A percentile compares a stretch with the other conserved stretches of the same genome.
These are phyloP conservation scores for Drosophila ustulata DNA, from an alignment of 2,888 invertebrate genomes.

Conservation along the genomic window DNA sequence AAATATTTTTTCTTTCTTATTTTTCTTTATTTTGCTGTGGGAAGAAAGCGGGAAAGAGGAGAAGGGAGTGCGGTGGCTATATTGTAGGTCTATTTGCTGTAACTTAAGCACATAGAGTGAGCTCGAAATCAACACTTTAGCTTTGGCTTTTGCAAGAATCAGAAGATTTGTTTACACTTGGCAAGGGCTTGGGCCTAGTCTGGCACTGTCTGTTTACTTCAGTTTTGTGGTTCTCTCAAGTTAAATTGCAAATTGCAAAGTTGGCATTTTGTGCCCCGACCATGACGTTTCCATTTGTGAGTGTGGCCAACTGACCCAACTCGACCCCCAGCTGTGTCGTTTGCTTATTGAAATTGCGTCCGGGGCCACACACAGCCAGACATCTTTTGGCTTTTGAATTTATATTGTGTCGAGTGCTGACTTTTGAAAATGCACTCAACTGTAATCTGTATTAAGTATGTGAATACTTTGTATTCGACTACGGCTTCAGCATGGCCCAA, in stretches of 20 bases:
- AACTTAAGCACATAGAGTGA: conserved; percentile 22
- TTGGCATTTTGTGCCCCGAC: conserved; percentile 62
- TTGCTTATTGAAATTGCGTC: conserved; percentile 66
- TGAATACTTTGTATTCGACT: conserved; percentile 28
- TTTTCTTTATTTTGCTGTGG: conserved; percentile 4
- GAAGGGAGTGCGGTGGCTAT: too few species aligned
- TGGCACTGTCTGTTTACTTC: conserved; percentile 57
- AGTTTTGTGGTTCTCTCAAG: conserved; percentile 62
- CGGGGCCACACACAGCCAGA: conserved; percentile 3
- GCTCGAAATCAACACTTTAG: conserved; percentile 65
- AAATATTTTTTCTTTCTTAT: conserved; percentile 26
- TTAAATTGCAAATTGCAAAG: conserved; percentile 76
- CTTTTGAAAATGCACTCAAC: conserved; percentile 79
- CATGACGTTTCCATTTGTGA: conserved; percentile 73
- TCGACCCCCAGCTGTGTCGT: conserved; percentile 65
- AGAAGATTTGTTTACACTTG: conserved; percentile 42
- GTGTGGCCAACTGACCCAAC: conserved; percentile 46
- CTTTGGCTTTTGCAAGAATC: background rate
- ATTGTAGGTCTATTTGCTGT: conserved; percentile 9
- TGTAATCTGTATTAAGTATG: conserved; percentile 72
- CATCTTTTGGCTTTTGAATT: conserved; percentile 64
- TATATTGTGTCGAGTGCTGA: conserved; percentile 75
- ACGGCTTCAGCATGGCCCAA: background rate
- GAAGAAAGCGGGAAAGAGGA: background rate
- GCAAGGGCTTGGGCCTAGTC: conserved; percentile 20